These are phyloP conservation scores for Trilocha varians DNA, from an alignment of 2,888 invertebrate genomes.

Conservation along the genomic window DNA sequence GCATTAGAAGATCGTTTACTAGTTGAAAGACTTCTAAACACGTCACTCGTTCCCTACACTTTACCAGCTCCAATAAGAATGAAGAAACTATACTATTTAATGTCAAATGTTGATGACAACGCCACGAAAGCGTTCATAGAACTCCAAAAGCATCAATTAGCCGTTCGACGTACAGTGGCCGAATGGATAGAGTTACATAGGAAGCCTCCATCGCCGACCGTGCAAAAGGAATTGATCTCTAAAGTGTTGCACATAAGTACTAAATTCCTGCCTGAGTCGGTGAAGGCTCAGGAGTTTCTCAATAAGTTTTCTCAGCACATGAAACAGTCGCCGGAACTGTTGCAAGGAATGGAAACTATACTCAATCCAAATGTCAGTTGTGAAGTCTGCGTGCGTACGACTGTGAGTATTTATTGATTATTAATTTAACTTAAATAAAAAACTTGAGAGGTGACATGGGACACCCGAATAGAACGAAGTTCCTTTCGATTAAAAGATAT, in stretches of 20 bases:
- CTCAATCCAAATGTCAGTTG: constrained; percentile 93
- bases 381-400: constrained; percentile 93
- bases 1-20: constrained; percentile 92
- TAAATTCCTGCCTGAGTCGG: constrained; percentile 91
- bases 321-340: constrained; percentile 78
- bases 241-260: constrained; percentile 78
- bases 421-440: no score
- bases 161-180: constrained; percentile 85
- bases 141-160: constrained; percentile 91
- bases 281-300: constrained; percentile 91
- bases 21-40: constrained; percentile 94
- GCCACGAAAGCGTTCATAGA: constrained; percentile 90
- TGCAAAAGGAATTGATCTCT: constrained; percentile 80
- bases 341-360: constrained; percentile 89
- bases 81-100: constrained; percentile 92
- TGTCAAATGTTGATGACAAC: constrained; percentile 95
- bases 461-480: no score
- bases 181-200: constrained; percentile 91
- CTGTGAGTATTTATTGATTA: constrained; percentile 64
- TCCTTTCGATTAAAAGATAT: no score
- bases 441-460: no score
- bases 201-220: constrained; percentile 77
- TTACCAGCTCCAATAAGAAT: constrained; percentile 89
- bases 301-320: constrained; percentile 87
- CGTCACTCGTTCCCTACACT: constrained; percentile 95